Evolutionary conservation across 2,113 vertebrate genomes (phyloP), one percentile per base, ranked within the genome.

Genomic region (Melanostigma gelatinosum): DNA sequence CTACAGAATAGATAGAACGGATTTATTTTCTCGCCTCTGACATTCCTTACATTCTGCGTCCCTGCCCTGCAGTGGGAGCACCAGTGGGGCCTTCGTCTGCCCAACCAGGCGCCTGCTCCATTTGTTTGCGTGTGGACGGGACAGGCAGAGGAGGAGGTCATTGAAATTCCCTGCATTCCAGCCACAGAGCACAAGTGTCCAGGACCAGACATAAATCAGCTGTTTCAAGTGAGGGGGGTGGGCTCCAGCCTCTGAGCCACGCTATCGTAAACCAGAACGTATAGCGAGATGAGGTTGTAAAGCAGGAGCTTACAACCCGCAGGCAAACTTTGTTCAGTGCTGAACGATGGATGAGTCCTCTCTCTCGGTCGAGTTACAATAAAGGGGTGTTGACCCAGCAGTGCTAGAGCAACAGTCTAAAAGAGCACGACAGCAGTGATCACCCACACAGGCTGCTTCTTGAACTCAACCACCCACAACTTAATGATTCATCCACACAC

Each of bases 111-210:
- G 89, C 89, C 92, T 90, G 91, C 77, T 89, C 89, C 79, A 79
- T 90, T 92, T 93, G 90, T 94, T 92, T 94, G 90, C 77, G 4
- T 90, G 91, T 87, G 86, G 89, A 92, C 34, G 72, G 80, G 82
- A 93, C 86, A 73, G 72, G 87, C 85, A 88, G 89, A 89, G 85
- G 92, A 89, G 90, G 90, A 29, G 87, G 87, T 88, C 85, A 90
- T 86, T 89, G 81, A 85, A 88, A 95, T 96, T 95, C 94, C 80
- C 83, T 34, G 79, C 89, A 95, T 95, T 95, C 94, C 93, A 89
- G 74, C 75, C 72, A 81, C 65, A 80, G 86, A 93, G 88, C 89
- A 93, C 92, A 94, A 94, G 92, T 93, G 91, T 91, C 91, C 79
- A 80, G 76, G 84, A 83, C 82, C 72, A 72, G 88, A 86, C 93